Conservation (phyloP, 2,113 vertebrate species). For the Redunca redunca region DNA sequence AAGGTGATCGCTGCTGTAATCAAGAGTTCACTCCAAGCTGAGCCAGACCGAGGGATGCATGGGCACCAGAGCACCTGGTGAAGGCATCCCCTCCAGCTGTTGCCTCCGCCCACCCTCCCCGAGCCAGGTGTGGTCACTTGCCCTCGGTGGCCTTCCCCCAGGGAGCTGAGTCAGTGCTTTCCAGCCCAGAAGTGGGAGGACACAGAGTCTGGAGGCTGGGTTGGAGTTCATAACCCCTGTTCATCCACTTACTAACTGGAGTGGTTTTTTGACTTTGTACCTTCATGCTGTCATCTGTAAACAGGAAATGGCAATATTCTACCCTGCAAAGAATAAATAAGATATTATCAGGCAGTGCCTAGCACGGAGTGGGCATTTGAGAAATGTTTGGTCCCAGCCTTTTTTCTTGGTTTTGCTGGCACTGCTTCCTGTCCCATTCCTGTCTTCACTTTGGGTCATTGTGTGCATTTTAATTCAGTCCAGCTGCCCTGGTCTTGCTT, state of each 20-base stretch:
- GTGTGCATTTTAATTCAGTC: neutral
- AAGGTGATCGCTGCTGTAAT: neutral
- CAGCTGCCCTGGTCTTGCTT: neutral
- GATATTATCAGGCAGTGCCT: neutral
- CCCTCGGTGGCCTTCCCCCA: neutral
- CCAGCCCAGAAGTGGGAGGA: neutral
- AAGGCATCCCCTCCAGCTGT: neutral
- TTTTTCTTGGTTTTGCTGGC: neutral
- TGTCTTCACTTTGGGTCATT: neutral
- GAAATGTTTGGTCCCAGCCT: neutral
- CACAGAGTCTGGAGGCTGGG: neutral
- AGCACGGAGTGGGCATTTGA: neutral
- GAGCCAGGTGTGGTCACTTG: neutral
- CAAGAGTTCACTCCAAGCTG: neutral
- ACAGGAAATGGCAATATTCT: neutral
- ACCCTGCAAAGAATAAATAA: neutral
- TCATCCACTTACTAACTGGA: neutral
- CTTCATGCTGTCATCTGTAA: neutral
- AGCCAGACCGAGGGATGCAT: neutral
- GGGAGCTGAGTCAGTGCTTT: neutral
- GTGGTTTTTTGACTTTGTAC: neutral
- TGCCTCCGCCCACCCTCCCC: neutral
- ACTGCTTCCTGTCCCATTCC: neutral
- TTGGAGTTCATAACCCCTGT: neutral
- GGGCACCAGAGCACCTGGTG: neutral